Base-by-base conservation (phyloP, 92 coral and sea anemone genomes). In the Palythoa grandis region DNA sequence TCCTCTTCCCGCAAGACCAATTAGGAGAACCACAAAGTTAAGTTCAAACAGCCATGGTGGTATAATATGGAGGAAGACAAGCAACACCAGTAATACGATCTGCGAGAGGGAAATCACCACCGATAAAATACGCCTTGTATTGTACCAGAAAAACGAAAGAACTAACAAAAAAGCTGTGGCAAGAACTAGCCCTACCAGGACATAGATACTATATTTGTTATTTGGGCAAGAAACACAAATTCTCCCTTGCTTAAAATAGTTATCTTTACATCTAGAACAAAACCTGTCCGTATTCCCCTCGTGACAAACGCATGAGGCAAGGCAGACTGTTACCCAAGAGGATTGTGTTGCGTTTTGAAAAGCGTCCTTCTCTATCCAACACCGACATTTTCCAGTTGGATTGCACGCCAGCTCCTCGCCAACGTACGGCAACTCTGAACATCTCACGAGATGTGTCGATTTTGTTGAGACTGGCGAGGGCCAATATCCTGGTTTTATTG, bases 41-140 rank as follows among this genome's bases (percentile, higher is more conserved):
- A 92, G 85, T 56, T 90, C 93, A 72, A 94, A 88, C 0, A 94
- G 68, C 98, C 98, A 94, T 8, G 89, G 84, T 37, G 97, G 95
- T 9, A 94, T 92, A 70, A 92, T 83, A 57, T 85, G 87, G 57
- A 87, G 67, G 56, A 90, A 86, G 24, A 89, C 89, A 23, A 93
- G 92, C 39, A 87, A 77, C 7, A 76, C 85, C 40, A 92, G 71
- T 16, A 91, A 58, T 16, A 89, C 22, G 24, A 92, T 88, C 89
- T 88, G 90, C 0, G 85, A 76, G 23, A 85, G 79, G 11, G 87
- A 89, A 10, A 92, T 65, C 6, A 83, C 14, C 17, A 92, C 69
- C 17, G 89, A 85, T 4, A 89, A 70, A 43, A 76, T 40, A 61
- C 88, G 91, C n/a, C 82, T 83, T 67, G 72, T 92, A 40, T 87